Conservation (phyloP, 1,140 invertebrate species). For the Calosoma granatense region DNA sequence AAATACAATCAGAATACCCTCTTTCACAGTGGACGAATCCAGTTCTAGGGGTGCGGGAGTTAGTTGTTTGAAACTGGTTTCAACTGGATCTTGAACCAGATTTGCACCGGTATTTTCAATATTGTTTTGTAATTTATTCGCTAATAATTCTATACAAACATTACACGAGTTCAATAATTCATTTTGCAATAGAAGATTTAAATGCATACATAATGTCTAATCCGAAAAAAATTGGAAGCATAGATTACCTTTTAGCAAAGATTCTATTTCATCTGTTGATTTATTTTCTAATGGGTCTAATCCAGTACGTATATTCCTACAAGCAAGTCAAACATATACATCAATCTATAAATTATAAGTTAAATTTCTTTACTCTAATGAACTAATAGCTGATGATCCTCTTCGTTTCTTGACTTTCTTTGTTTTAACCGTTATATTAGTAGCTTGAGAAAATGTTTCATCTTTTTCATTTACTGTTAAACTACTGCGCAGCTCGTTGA, state of each 20-base stretch:
- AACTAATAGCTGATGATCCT: too few relatives aligned
- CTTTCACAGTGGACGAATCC: slow-evolving; percentile 10
- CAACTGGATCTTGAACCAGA: neutral
- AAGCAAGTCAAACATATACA: too few relatives aligned
- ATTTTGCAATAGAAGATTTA: neutral
- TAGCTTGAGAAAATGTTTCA: too few relatives aligned
- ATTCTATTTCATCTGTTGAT: slow-evolving; percentile 10
- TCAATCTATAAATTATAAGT: too few relatives aligned
- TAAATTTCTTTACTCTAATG: too few relatives aligned
- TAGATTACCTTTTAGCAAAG: slow-evolving; percentile 14
- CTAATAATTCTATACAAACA: neutral
- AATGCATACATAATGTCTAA: neutral
- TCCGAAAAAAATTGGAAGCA: neutral
- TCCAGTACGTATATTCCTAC: too few relatives aligned
- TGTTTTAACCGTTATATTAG: too few relatives aligned
- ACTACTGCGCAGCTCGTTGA: neutral
- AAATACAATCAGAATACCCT: slow-evolving; percentile 25
- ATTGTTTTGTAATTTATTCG: neutral
- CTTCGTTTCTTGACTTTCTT: too few relatives aligned
- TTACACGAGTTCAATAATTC: too few relatives aligned
- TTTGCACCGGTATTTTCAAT: neutral
- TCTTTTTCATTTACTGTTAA: too few relatives aligned
- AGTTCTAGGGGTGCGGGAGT: neutral
- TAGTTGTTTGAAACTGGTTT: neutral
- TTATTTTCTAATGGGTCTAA: slow-evolving; percentile 10